Conservation (phyloP, 2,888 invertebrate species). For the Microplitis manilae region DNA sequence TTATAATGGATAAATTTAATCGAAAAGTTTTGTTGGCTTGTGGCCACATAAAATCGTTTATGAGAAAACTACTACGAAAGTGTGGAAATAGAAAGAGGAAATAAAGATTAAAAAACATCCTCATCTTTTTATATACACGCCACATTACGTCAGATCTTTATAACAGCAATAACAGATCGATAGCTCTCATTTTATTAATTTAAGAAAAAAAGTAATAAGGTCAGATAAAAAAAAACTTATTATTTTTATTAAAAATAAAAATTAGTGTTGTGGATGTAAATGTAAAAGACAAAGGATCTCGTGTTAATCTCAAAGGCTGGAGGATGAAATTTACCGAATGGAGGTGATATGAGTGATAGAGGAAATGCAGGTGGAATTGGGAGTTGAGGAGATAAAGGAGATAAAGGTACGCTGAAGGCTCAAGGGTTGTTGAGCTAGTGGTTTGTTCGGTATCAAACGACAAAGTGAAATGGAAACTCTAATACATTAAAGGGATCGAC, state of each 20-base stretch:
- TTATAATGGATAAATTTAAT: constrained; percentile 12
- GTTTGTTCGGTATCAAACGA: constrained; percentile 3
- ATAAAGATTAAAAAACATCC: constrained; percentile 4
- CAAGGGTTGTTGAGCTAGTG: constrained; percentile 5
- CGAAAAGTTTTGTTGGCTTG: neutral
- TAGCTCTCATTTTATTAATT: neutral
- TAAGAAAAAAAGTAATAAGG: neutral
- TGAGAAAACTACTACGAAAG: neutral
- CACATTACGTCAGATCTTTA: neutral
- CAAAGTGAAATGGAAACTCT: too few relatives aligned
- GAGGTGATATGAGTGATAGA: too few relatives aligned
- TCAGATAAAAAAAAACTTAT: neutral
- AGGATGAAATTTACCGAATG: neutral
- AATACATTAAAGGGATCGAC: too few relatives aligned
- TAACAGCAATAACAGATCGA: too few relatives aligned
- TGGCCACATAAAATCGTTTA: constrained; percentile 6
- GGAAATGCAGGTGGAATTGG: too few relatives aligned
- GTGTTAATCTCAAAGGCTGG: constrained; percentile 11
- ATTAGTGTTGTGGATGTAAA: neutral
- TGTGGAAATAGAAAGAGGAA: neutral
- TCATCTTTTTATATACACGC: neutral
- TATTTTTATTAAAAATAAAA: neutral
- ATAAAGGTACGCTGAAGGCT: neutral
- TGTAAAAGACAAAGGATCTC: neutral
- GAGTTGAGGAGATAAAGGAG: too few relatives aligned